Base-by-base conservation (phyloP, 2,888 invertebrate species). In the Aleiodes leptofemur region DNA sequence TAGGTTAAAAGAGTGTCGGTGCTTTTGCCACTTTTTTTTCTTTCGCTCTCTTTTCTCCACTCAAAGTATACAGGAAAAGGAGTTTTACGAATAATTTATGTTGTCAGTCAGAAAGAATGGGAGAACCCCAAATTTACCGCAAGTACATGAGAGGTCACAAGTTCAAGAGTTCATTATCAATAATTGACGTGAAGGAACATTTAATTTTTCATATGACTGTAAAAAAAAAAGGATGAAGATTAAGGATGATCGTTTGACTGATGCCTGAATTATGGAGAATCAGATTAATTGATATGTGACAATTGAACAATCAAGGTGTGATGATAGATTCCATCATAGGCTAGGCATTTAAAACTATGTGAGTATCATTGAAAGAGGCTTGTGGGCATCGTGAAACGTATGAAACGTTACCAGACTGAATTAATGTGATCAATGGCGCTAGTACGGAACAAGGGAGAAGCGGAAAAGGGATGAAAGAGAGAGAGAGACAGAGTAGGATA, bases 121-220 rank as follows among this genome's bases (percentile, higher is more conserved):
- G 70, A 74, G 69, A 56, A 38, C 72, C 73, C 72, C 70, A 75
- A 74, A 73, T 76, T 50, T 57, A 69, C 66, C 57, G 31, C 66
- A 64, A 72, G 56, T 74, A 66, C 50, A 69, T 73, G 75, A 74
- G 73, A 79, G 85, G 86, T 86, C 86, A 85, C 80, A 85, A 84
- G 86, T 85, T 86, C 84, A 85, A 83, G 82, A 86, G 86, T 82
- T 83, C 83, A 83, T 72, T 71, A 16, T 38, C n/a, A 64, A 11
- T 29, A 23, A 29, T 11, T 11, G 29, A 23, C 8, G 29, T 16
- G 6, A 11, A 29, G 14, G 14, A 23, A 16, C 7, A 0, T 1
- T 55, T n/a, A 55, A 13, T 73, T 29, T 23, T 80, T 72, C 80
- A 76, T 76, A 79, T 61, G 34, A 74, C 9, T 43, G 7, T 61